Evolutionary conservation across 2,888 invertebrate species (phyloP).

Genomic region (Bombyx huttoni): DNA sequence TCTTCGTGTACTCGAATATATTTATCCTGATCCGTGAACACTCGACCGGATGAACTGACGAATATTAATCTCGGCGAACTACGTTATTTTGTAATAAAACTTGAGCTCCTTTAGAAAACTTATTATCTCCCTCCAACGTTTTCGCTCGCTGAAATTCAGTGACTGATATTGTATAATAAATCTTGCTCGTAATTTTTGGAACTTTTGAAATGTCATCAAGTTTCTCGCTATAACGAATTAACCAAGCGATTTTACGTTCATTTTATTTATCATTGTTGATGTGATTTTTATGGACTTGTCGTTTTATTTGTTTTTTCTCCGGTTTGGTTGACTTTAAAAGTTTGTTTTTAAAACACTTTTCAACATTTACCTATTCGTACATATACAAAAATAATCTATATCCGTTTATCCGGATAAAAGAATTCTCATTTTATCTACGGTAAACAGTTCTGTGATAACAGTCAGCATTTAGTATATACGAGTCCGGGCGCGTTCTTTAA

Average conservation of each 20-base stretch:
- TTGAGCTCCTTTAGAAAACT: not conserved
- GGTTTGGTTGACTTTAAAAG: too few relatives aligned
- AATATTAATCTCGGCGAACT: not conserved
- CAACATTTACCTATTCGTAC: too few relatives aligned
- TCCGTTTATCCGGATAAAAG: too few relatives aligned
- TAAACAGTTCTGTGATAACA: too few relatives aligned
- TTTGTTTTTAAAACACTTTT: too few relatives aligned
- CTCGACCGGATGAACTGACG: not conserved
- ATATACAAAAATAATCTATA: too few relatives aligned
- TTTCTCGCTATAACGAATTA: not conserved
- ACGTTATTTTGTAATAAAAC: not conserved
- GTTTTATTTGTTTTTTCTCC: too few relatives aligned
- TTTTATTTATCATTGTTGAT: not conserved
- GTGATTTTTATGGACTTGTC: not conserved
- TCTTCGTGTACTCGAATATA: not conserved
- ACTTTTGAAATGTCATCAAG: not conserved
- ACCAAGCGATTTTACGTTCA: not conserved
- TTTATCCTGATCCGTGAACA: not conserved
- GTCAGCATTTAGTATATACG: too few relatives aligned
- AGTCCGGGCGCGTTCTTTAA: too few relatives aligned
- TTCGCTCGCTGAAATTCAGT: not conserved
- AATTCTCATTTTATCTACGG: too few relatives aligned
- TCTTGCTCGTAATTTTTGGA: not conserved
- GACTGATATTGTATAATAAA: not conserved
- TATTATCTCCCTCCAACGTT: not conserved